phyloP scores from a whole-genome alignment of 1,140 invertebrate genomes.

The Aplysia californica region DNA sequence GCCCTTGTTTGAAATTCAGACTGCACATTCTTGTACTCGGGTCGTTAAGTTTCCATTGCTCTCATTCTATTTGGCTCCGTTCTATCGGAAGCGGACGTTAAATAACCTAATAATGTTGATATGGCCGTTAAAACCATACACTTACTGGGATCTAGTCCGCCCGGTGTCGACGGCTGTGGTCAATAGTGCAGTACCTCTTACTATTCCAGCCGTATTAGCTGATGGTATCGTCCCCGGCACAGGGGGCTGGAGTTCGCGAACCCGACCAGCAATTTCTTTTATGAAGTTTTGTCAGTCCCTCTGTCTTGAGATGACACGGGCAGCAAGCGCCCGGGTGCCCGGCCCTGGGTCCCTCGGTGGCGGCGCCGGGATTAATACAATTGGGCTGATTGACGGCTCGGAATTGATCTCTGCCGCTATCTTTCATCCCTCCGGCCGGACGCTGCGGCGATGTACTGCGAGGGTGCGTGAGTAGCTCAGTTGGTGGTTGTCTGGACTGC shows the following conservation, averaged over 20 bases:
- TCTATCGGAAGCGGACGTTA: no score
- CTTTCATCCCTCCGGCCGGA: constrained; percentile 15
- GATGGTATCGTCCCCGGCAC: background rate
- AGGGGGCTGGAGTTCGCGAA: background rate
- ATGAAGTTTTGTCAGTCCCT: constrained; percentile 14
- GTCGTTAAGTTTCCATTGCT: no score
- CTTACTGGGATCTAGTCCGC: no score
- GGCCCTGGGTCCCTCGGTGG: background rate
- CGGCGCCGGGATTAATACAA: constrained; percentile 4
- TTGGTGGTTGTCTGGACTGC: no score
- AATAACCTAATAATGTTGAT: no score
- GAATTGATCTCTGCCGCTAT: constrained; percentile 19
- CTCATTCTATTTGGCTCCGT: no score
- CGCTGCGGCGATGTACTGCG: background rate
- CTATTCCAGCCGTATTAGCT: constrained; percentile 22
- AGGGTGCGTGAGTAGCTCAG: background rate
- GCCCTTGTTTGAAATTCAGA: no score
- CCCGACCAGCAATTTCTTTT: constrained; percentile 22
- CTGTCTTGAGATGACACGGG: constrained; percentile 1
- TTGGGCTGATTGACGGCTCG: background rate
- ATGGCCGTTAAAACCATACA: no score
- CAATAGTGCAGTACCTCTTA: no score
- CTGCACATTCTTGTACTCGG: no score
- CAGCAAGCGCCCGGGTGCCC: background rate
- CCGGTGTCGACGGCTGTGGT: no score